Percentiles rank a stretch among this genome's conserved stretches.
phyloP scores from a whole-genome alignment of 2,888 invertebrate species.

The Drosophila barbarae region DNA sequence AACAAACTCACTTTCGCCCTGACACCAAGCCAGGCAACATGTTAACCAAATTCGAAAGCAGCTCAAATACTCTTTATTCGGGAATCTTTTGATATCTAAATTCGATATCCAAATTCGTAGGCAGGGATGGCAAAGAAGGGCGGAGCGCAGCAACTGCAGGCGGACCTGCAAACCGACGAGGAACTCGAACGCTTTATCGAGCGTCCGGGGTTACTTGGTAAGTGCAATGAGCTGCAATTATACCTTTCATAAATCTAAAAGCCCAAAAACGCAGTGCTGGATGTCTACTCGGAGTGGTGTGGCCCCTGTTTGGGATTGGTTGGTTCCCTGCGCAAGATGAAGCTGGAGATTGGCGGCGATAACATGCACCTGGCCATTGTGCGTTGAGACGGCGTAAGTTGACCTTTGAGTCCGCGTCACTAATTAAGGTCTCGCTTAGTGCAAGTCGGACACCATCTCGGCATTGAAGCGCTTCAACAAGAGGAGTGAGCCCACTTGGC shows the following conservation, averaged over 20 bases:
- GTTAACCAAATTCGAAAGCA: conserved; percentile 3
- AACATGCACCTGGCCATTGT: conserved; percentile 86
- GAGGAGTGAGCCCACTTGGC: conserved; percentile 93
- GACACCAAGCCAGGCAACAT: background rate
- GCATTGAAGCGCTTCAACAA: conserved; percentile 87
- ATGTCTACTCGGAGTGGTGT: conserved; percentile 95
- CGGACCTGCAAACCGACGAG: conserved; percentile 90
- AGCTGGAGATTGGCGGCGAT: conserved; percentile 92
- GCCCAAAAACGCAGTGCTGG: conserved; percentile 84
- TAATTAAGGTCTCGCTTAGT: conserved; percentile 53
- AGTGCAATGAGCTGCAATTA: background rate
- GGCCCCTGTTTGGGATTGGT: conserved; percentile 93
- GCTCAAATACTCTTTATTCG: background rate
- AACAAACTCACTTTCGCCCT: conserved; percentile 14
- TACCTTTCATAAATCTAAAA: background rate
- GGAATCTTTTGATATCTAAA: background rate
- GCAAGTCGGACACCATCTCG: conserved; percentile 87
- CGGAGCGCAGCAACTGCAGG: conserved; percentile 87
- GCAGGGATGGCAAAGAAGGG: conserved; percentile 86
- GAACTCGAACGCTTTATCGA: conserved; percentile 90
- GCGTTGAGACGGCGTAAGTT: conserved; percentile 36
- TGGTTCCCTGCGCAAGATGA: conserved; percentile 90
- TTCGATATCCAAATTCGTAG: background rate
- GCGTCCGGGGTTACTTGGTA: conserved; percentile 84
- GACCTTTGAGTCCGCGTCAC: background rate